Percentiles rank a stretch among this genome's conserved stretches.
phyloP scores from a whole-genome alignment of 1,140 invertebrate genomes.

The Adoxophyes honmai region DNA sequence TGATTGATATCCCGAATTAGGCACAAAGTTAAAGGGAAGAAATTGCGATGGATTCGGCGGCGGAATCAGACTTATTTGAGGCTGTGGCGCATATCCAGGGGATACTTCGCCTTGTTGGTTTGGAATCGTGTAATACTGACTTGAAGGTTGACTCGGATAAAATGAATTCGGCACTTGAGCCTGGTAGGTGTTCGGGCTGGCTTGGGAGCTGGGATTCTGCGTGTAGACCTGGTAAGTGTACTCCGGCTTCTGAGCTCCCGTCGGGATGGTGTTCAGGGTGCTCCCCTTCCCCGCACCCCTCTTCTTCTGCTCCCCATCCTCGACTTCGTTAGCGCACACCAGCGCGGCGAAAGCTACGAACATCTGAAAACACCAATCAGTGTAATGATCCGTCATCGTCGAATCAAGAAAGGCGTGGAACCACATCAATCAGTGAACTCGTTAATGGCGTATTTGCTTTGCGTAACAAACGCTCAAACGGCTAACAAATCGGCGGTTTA shows the following conservation, averaged over 20 bases:
- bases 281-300: constrained; percentile 54
- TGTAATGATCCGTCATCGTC: constrained; percentile 33
- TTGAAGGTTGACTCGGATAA: constrained; percentile 53
- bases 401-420: constrained; percentile 23
- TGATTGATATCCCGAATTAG: constrained; percentile 57
- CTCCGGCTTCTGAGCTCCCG: constrained; percentile 60
- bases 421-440: constrained; percentile 37
- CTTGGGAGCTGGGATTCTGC: constrained; percentile 42
- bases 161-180: constrained; percentile 54
- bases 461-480: constrained; percentile 22
- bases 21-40: constrained; percentile 59
- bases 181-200: constrained; percentile 41
- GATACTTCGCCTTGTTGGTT: constrained; percentile 27
- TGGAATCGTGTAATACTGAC: constrained; percentile 46
- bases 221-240: constrained; percentile 62
- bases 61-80: constrained; percentile 33
- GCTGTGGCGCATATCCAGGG: constrained; percentile 24
- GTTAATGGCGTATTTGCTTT: constrained; percentile 23
- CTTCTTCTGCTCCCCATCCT: constrained; percentile 64
- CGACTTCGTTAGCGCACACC: constrained; percentile 46
- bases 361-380: constrained; percentile 47
- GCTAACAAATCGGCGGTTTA: constrained; percentile 18
- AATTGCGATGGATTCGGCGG: constrained; percentile 47
- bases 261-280: constrained; percentile 52
- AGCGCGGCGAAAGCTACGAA: constrained; percentile 46